Evolutionary conservation across 2,113 vertebrate species (phyloP).

Genomic region (Podarcis muralis): DNA sequence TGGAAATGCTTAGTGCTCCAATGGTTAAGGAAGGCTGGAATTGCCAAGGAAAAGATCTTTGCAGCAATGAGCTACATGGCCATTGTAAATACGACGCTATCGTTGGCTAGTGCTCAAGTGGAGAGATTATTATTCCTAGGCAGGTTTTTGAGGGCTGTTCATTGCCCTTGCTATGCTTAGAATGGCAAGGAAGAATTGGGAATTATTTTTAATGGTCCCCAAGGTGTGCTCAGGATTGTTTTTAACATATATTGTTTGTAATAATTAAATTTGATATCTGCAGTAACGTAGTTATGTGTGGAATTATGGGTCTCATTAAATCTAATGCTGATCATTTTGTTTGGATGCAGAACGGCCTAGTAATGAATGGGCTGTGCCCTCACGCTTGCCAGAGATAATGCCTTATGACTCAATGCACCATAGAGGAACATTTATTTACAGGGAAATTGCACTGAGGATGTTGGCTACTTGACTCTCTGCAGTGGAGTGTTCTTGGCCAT

Average conservation of each 20-base stretch:
- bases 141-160: background rate
- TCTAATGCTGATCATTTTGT: background rate
- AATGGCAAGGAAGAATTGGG: background rate
- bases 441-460: background rate
- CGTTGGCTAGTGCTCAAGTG: background rate
- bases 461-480: too few species aligned
- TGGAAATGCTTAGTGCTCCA: background rate
- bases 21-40: background rate
- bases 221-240: background rate
- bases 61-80: background rate
- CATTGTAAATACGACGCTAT: background rate
- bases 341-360: background rate
- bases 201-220: slow-evolving; percentile 5
- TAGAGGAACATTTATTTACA: background rate
- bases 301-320: slow-evolving; percentile 1
- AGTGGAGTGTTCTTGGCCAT: too few species aligned
- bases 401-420: background rate
- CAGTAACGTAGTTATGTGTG: slow-evolving; percentile 16
- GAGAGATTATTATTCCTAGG: background rate
- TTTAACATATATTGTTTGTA: background rate
- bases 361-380: background rate
- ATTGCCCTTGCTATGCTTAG: background rate
- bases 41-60: background rate
- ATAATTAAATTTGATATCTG: background rate
- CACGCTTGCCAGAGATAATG: accelerated